Percentiles rank a stretch among this genome's conserved stretches.
These are phyloP conservation scores for Chaetura pelagica DNA, from an alignment of 2,113 vertebrate species.

Conservation along the genomic window DNA sequence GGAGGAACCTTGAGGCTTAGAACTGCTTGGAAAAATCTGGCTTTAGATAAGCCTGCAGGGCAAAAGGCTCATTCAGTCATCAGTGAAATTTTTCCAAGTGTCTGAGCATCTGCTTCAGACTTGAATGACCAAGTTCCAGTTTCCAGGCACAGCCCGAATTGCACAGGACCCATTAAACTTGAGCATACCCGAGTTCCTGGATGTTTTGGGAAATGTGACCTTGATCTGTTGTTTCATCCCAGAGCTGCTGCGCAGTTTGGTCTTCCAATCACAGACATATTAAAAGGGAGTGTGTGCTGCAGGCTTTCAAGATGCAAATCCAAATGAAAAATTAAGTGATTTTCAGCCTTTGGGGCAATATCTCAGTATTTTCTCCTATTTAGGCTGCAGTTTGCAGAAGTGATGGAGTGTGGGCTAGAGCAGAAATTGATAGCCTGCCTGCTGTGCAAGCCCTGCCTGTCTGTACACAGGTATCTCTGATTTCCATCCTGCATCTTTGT, in stretches of 20 bases:
- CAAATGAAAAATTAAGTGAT: neutral
- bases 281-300: neutral
- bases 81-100: neutral
- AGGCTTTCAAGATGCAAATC: neutral
- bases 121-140: neutral
- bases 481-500: neutral
- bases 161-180: neutral
- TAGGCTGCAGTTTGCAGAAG: neutral
- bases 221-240: neutral
- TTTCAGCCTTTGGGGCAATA: neutral
- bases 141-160: neutral
- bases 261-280: neutral
- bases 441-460: neutral
- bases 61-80: neutral
- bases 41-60: neutral
- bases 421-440: neutral
- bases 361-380: neutral
- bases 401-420: neutral
- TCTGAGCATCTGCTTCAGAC: neutral
- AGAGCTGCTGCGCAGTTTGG: neutral
- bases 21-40: neutral
- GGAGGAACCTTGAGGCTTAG: fast-evolving
- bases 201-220: neutral
- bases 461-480: neutral
- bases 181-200: neutral